Evolutionary conservation across 2,888 invertebrate genomes (phyloP).

Genomic region (Lagria hirta): DNA sequence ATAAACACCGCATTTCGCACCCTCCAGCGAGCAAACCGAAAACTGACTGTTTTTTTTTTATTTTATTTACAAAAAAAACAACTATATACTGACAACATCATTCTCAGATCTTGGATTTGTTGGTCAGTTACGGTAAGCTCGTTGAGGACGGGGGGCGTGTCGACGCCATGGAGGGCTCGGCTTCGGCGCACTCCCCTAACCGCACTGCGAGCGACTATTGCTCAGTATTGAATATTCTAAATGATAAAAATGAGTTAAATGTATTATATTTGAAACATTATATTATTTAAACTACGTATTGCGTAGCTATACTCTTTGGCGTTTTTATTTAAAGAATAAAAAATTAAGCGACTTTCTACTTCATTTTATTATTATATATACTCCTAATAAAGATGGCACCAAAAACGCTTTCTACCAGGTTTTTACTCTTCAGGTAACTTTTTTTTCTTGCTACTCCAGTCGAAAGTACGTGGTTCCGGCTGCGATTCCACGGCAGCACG

Average conservation of each 20-base stretch:
- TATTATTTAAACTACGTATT: constrained; percentile 52
- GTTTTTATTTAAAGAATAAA: constrained; percentile 55
- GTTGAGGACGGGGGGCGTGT: constrained; percentile 44
- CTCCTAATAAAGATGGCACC: no score
- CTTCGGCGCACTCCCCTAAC: constrained; percentile 41
- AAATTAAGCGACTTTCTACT: constrained; percentile 3
- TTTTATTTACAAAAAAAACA: constrained; percentile 1
- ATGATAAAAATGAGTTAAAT: constrained; percentile 54
- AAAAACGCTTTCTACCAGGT: no score
- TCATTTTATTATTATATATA: no score
- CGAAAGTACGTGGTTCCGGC: no score
- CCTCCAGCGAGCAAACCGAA: constrained; percentile 41
- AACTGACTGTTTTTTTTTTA: constrained; percentile 36
- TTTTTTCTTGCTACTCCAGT: no score
- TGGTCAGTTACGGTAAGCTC: constrained; percentile 52
- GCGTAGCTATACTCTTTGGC: constrained; percentile 56
- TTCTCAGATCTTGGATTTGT: constrained; percentile 7
- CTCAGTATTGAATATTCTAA: constrained; percentile 57
- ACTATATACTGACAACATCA: constrained; percentile 4
- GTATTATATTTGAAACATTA: constrained; percentile 53
- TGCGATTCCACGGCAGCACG: no score
- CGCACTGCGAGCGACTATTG: constrained; percentile 54
- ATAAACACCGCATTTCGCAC: constrained; percentile 39
- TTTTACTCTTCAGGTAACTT: no score
- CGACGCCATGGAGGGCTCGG: constrained; percentile 40